Percentiles rank a stretch among this genome's conserved stretches.
phyloP scores from a whole-genome alignment of 2,888 invertebrate genomes.

The Sminthurides aquaticus region DNA sequence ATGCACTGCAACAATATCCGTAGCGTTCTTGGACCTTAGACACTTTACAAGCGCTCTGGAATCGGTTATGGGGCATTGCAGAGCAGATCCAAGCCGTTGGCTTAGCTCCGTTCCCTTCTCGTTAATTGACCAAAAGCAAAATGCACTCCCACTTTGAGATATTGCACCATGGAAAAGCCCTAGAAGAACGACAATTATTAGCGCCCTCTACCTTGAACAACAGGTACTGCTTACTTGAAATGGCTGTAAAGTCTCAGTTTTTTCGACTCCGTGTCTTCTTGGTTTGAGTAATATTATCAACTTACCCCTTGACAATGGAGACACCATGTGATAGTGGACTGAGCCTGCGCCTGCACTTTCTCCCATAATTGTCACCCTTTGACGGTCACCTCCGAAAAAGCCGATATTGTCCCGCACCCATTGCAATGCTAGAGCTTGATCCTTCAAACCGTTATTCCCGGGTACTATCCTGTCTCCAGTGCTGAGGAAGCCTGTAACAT shows the following conservation, averaged over 20 bases:
- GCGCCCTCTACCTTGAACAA: too few relatives aligned
- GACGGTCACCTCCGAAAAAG: conserved; percentile 25
- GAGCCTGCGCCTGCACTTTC: conserved; percentile 30
- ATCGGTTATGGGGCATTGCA: conserved; percentile 32
- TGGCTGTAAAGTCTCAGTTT: background rate
- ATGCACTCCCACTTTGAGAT: conserved; percentile 36
- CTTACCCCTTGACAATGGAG: conserved; percentile 31
- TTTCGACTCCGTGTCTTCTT: conserved; percentile 15
- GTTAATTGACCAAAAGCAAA: conserved; percentile 40
- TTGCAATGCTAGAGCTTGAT: conserved; percentile 30
- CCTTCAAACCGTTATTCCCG: conserved; percentile 33
- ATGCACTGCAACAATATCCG: conserved; percentile 27
- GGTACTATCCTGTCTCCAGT: conserved; percentile 28
- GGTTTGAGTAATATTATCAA: background rate
- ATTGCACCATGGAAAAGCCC: conserved; percentile 38
- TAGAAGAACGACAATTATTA: conserved; percentile 2
- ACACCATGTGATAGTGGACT: conserved; percentile 33
- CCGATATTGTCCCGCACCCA: conserved; percentile 29
- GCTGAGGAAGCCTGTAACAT: conserved; percentile 28
- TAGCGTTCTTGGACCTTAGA: conserved; percentile 27
- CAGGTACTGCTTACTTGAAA: background rate
- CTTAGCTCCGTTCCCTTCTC: conserved; percentile 27
- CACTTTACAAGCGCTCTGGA: conserved; percentile 32
- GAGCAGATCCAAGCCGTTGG: conserved; percentile 14
- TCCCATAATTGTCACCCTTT: conserved; percentile 24